Evolutionary conservation across 2,888 invertebrate genomes (phyloP).

Genomic region (Athrips mouffetella): DNA sequence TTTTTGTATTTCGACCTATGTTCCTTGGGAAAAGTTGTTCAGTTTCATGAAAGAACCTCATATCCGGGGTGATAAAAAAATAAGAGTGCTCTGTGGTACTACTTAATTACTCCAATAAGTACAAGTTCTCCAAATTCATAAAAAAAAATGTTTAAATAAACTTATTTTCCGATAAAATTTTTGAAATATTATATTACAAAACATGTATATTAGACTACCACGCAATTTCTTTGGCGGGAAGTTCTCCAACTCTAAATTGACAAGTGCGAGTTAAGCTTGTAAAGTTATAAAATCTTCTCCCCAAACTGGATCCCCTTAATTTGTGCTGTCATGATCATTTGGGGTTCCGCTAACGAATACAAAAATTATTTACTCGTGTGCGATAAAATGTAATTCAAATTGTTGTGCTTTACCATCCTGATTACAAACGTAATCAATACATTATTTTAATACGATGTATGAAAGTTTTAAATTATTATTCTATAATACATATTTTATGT

Average conservation of each 20-base stretch:
- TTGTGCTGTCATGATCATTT: constrained; percentile 54
- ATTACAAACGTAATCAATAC: too few relatives aligned
- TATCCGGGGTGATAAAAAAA: too few relatives aligned
- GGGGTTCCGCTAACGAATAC: constrained; percentile 31
- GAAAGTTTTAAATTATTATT: background rate
- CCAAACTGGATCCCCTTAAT: constrained; percentile 35
- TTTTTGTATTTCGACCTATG: too few relatives aligned
- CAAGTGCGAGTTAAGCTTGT: constrained; percentile 18
- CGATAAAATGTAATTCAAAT: background rate
- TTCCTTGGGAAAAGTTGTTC: too few relatives aligned
- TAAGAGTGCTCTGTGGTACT: too few relatives aligned
- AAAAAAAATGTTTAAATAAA: background rate
- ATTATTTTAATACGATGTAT: background rate
- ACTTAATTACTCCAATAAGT: too few relatives aligned
- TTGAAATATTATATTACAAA: background rate
- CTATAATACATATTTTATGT: background rate
- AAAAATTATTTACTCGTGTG: background rate
- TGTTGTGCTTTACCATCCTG: too few relatives aligned
- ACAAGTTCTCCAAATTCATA: background rate
- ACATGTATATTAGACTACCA: background rate
- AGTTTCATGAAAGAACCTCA: too few relatives aligned
- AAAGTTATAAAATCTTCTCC: constrained; percentile 20
- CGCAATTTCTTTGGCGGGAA: constrained; percentile 11
- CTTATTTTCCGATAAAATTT: too few relatives aligned
- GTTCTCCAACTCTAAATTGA: constrained; percentile 15